A percentile compares a stretch with the other conserved stretches of the same genome.
Conservation (phyloP, 2,888 invertebrate species). For the Zonitis immaculata region DNA sequence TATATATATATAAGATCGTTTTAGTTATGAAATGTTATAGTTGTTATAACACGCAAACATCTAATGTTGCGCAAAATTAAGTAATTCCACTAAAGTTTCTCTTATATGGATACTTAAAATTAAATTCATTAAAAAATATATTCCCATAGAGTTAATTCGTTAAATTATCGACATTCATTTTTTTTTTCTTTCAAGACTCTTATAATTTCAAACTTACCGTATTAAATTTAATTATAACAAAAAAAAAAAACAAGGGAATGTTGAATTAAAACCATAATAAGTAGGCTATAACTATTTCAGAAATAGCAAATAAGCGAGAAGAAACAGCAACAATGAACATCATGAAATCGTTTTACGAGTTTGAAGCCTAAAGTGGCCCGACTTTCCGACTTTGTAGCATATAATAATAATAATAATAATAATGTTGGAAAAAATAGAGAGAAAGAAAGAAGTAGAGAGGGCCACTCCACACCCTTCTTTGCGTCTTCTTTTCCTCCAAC, state of each 20-base stretch:
- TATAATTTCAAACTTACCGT: neutral
- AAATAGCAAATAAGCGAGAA: neutral
- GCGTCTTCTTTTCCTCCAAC: too few species aligned
- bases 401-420: too few species aligned
- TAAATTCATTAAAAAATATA: neutral
- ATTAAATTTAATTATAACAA: neutral
- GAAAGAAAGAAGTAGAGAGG: too few species aligned
- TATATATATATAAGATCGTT: constrained; percentile 31
- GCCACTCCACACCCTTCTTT: too few species aligned
- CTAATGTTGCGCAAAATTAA: neutral
- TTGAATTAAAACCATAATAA: neutral
- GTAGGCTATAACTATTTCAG: neutral
- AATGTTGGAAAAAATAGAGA: too few species aligned
- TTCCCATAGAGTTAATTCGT: neutral
- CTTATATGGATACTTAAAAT: neutral
- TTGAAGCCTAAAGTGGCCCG: neutral
- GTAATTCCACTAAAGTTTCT: neutral
- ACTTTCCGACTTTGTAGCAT: neutral
- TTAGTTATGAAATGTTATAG: constrained; percentile 21
- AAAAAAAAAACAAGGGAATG: neutral
- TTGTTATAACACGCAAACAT: neutral
- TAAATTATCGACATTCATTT: neutral
- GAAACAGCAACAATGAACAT: neutral
- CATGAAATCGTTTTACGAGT: neutral
- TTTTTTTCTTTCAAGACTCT: neutral